These are phyloP conservation scores for Mactromeris polynyma DNA, from an alignment of 2,888 invertebrate species.

Conservation along the genomic window DNA sequence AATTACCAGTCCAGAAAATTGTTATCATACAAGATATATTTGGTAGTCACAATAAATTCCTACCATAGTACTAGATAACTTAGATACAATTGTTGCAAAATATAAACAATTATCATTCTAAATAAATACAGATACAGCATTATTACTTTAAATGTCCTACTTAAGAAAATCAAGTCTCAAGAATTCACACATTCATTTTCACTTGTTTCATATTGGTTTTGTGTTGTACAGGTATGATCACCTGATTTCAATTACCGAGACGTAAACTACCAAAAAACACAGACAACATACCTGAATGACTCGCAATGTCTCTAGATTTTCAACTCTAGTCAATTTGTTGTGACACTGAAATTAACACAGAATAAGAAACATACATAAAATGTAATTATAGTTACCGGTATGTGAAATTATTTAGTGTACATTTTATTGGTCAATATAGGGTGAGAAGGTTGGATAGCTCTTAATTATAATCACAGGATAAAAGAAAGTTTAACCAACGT, in stretches of 20 bases:
- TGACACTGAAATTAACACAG: slow-evolving; percentile 81
- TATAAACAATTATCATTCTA: neutral
- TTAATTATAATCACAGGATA: no score
- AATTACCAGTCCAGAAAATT: neutral
- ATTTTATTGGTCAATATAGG: no score
- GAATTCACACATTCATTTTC: no score
- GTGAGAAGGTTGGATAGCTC: no score
- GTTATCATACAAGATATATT: neutral
- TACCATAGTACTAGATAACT: neutral
- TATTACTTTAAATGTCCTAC: neutral
- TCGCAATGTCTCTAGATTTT: slow-evolving; percentile 83
- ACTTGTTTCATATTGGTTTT: neutral
- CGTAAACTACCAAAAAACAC: neutral
- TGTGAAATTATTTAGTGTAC: no score
- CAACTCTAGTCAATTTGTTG: slow-evolving; percentile 84
- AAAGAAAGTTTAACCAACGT: no score
- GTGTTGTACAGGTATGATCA: neutral
- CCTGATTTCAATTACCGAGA: neutral
- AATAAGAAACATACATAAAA: no score
- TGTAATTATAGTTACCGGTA: no score
- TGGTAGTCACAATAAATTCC: neutral
- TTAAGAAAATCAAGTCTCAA: neutral
- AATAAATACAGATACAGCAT: neutral
- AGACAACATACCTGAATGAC: slow-evolving; percentile 77
- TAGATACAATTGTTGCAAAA: neutral